phyloP scores from a whole-genome alignment of 2,888 invertebrate species.

The Philaethria dido region DNA sequence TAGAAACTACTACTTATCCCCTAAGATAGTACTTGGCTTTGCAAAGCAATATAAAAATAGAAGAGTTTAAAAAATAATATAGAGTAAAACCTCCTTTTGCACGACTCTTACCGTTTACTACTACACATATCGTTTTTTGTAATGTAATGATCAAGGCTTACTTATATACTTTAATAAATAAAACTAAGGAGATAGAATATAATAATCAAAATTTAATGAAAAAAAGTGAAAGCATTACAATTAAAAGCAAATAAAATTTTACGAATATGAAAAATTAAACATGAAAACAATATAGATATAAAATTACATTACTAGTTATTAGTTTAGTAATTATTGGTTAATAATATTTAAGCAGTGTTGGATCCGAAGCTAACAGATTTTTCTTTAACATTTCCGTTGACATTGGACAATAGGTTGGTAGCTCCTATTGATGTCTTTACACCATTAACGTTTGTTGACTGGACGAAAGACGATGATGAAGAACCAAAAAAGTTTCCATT shows the following conservation, averaged over 20 bases:
- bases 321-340: background rate
- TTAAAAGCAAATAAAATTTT: background rate
- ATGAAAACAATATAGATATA: background rate
- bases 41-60: no score
- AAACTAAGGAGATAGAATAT: background rate
- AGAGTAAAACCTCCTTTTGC: no score
- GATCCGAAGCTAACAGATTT: slow-evolving; percentile 25
- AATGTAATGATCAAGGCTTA: no score
- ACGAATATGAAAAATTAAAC: background rate
- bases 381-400: slow-evolving; percentile 83
- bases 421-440: slow-evolving; percentile 77
- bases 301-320: background rate
- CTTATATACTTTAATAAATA: no score
- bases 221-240: slow-evolving; percentile 5
- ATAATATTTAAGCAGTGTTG: slow-evolving; percentile 23
- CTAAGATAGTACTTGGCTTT: no score
- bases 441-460: slow-evolving; percentile 77
- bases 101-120: no score
- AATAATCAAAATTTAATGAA: slow-evolving; percentile 20
- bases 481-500: slow-evolving; percentile 39
- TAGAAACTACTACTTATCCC: no score
- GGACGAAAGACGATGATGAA: slow-evolving; percentile 40
- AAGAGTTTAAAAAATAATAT: no score
- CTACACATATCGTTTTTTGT: no score
- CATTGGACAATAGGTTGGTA: slow-evolving; percentile 83